A percentile compares a stretch with the other conserved stretches of the same genome.
Evolutionary conservation across 2,113 vertebrate species (phyloP).

Genomic region (Zosterops pallidus): DNA sequence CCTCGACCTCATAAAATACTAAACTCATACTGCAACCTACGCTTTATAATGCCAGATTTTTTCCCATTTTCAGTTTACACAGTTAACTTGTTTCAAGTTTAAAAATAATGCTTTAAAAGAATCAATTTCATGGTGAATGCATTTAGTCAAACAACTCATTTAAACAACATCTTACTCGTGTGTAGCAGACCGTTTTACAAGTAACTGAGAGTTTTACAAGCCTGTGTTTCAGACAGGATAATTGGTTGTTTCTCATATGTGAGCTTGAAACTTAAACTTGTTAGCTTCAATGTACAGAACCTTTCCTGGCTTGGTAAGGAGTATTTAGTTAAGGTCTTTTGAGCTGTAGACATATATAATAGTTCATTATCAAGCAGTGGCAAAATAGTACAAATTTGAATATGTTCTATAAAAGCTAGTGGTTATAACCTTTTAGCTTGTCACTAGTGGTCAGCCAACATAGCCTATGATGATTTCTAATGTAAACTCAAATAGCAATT

Average conservation of each 20-base stretch:
- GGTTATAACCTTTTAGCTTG: not conserved
- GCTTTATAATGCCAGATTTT: slow-evolving; percentile 36
- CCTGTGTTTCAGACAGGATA: slow-evolving; percentile 86
- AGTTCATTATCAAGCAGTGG: not conserved
- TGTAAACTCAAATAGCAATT: not conserved
- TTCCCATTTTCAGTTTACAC: slow-evolving; percentile 45
- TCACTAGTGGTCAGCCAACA: not conserved
- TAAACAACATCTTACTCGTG: slow-evolving; percentile 80
- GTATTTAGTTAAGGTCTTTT: not conserved
- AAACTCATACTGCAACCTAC: not conserved
- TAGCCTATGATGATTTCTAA: not conserved
- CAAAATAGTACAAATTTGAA: not conserved
- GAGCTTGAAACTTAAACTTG: slow-evolving; percentile 80
- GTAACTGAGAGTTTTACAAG: slow-evolving; percentile 90
- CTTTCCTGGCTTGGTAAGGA: slow-evolving; percentile 26
- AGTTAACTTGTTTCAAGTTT: slow-evolving; percentile 67
- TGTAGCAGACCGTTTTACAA: slow-evolving; percentile 89
- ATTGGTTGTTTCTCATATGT: slow-evolving; percentile 86
- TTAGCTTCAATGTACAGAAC: slow-evolving; percentile 66
- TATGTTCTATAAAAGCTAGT: not conserved
- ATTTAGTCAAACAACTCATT: slow-evolving; percentile 81
- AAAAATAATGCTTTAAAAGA: slow-evolving; percentile 76
- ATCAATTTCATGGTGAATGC: slow-evolving; percentile 90
- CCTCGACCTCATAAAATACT: slow-evolving; percentile 50
- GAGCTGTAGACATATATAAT: not conserved